phyloP scores from a whole-genome alignment of 2,113 vertebrate species.

The Telmatochromis bifrenatus region DNA sequence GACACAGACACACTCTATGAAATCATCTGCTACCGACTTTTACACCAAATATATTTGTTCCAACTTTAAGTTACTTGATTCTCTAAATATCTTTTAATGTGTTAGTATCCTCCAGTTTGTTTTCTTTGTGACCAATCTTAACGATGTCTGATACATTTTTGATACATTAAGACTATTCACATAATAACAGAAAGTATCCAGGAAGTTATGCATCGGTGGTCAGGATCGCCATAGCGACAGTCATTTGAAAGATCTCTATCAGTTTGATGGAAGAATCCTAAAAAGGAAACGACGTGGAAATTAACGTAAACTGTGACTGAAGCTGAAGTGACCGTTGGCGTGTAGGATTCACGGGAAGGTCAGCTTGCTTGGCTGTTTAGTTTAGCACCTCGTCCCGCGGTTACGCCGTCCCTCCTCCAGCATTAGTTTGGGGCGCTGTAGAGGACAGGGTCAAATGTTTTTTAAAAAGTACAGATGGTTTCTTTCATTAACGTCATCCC shows the following conservation, averaged over 20 bases:
- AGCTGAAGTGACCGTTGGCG: neutral
- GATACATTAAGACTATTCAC: neutral
- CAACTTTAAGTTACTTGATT: neutral
- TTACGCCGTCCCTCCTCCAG: neutral
- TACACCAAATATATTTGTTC: neutral
- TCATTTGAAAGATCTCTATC: too few species aligned
- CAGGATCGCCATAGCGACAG: too few species aligned
- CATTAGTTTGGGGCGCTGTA: neutral
- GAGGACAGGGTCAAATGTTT: neutral
- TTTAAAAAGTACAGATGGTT: neutral
- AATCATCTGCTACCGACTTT: neutral
- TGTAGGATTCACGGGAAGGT: accelerated
- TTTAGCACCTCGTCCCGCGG: neutral
- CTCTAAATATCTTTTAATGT: neutral
- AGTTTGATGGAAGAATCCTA: too few species aligned
- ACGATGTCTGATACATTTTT: neutral
- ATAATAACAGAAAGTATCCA: too few species aligned
- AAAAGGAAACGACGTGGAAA: too few species aligned
- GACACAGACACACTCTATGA: neutral
- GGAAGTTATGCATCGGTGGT: too few species aligned
- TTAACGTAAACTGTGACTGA: neutral
- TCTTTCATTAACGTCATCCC: accelerated
- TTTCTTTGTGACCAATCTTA: neutral
- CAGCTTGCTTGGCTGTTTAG: accelerated
- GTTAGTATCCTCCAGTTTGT: neutral